These are phyloP conservation scores for Cylindroiulus punctatus DNA, from an alignment of 2,888 invertebrate genomes.

Conservation along the genomic window DNA sequence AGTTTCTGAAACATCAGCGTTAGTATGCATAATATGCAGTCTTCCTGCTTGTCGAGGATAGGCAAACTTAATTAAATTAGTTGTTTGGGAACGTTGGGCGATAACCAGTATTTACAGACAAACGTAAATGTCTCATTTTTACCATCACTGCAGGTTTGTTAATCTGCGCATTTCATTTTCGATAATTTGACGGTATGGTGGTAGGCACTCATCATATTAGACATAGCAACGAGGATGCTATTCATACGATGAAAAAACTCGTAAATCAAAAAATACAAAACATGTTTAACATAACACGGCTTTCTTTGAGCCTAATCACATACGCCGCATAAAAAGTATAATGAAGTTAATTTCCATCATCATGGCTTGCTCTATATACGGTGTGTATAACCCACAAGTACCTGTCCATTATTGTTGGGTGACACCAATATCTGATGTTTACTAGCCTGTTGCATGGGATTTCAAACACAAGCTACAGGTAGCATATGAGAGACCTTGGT, in stretches of 20 bases:
- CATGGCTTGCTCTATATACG: background rate
- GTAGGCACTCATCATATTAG: no score
- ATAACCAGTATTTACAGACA: no score
- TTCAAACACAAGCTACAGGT: background rate
- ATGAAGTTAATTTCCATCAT: background rate
- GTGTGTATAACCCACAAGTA: background rate
- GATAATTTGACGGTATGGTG: no score
- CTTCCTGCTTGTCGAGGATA: no score
- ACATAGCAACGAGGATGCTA: background rate
- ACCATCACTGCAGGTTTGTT: no score
- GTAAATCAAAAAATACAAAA: no score
- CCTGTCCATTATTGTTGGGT: background rate
- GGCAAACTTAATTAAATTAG: no score
- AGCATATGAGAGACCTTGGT: background rate
- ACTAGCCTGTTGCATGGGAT: background rate
- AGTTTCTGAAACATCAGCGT: no score
- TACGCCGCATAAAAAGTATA: background rate
- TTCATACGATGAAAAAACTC: background rate
- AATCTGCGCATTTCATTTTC: no score
- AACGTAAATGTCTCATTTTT: no score
- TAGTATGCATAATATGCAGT: no score
- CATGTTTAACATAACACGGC: background rate
- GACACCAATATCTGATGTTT: background rate
- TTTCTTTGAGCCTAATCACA: background rate
- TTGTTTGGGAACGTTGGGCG: no score